Conservation (phyloP, 1,140 invertebrate species). For the Brevipalpus yothersi region DNA sequence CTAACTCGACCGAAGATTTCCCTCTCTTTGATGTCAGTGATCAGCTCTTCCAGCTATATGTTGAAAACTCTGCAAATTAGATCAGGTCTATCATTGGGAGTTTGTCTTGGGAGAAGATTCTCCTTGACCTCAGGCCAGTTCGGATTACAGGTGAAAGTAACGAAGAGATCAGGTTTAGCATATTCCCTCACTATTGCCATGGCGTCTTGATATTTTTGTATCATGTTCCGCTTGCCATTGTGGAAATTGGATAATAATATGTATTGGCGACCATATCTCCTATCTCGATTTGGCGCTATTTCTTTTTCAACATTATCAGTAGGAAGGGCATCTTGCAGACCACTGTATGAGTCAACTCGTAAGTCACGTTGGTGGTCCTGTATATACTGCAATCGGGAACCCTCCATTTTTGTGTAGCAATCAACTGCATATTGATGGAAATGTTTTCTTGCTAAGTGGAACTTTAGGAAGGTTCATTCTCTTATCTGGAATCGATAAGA, state of each 20-base stretch:
- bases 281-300: background rate
- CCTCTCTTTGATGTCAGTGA: no score
- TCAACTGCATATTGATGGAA: conserved; percentile 11
- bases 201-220: conserved; percentile 14
- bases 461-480: conserved; percentile 7
- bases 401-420: conserved; percentile 7
- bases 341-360: conserved; percentile 8
- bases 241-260: conserved; percentile 9
- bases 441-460: conserved; percentile 13
- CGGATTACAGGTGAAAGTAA: conserved; percentile 23
- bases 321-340: conserved; percentile 6
- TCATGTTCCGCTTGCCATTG: conserved; percentile 4
- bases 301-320: background rate
- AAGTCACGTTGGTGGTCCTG: conserved; percentile 5
- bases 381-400: conserved; percentile 4
- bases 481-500: background rate
- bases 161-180: conserved; percentile 21
- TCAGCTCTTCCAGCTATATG: no score
- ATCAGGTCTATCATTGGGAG: no score
- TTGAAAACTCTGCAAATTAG: no score
- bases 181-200: conserved; percentile 16
- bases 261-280: background rate
- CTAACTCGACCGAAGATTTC: no score
- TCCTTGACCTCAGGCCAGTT: background rate
- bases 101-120: background rate